Evolutionary conservation across 2,113 vertebrate genomes (phyloP).

Genomic region (Macquaria ambigua): DNA sequence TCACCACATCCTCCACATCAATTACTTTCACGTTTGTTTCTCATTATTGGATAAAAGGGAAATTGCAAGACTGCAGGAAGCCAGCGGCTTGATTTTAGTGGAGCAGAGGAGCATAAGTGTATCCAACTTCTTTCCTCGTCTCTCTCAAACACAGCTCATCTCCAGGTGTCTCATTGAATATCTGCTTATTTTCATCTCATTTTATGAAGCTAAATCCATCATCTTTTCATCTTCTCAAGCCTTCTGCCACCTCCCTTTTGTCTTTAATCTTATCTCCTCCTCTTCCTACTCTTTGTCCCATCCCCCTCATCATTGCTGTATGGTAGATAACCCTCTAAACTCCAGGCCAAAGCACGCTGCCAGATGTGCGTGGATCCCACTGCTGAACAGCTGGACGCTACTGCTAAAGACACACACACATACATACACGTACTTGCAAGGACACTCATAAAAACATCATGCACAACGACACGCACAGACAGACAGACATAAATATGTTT

Average conservation of each 20-base stretch:
- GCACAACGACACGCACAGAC: not conserved
- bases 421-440: not conserved
- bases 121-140: not conserved
- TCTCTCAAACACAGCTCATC: conserved; percentile 18
- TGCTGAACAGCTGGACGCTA: conserved; percentile 63
- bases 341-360: conserved; percentile 42
- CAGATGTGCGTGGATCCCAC: conserved; percentile 76
- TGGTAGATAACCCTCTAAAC: conserved; percentile 35
- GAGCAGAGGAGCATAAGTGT: not conserved
- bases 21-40: not conserved
- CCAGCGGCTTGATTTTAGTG: not conserved
- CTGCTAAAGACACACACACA: conserved; percentile 36
- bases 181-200: conserved; percentile 18
- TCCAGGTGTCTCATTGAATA: conserved; percentile 17
- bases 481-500: not conserved
- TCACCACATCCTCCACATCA: not conserved
- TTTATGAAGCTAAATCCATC: conserved; percentile 33
- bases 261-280: conserved; percentile 41
- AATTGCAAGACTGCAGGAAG: not conserved
- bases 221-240: conserved; percentile 23
- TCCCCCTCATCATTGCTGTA: conserved; percentile 24
- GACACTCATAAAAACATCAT: not conserved
- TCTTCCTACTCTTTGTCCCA: conserved; percentile 12
- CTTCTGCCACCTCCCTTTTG: conserved; percentile 12
- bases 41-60: not conserved